Evolutionary conservation across 2,888 invertebrate species (phyloP).

Genomic region (Synanthedon tipuliformis): DNA sequence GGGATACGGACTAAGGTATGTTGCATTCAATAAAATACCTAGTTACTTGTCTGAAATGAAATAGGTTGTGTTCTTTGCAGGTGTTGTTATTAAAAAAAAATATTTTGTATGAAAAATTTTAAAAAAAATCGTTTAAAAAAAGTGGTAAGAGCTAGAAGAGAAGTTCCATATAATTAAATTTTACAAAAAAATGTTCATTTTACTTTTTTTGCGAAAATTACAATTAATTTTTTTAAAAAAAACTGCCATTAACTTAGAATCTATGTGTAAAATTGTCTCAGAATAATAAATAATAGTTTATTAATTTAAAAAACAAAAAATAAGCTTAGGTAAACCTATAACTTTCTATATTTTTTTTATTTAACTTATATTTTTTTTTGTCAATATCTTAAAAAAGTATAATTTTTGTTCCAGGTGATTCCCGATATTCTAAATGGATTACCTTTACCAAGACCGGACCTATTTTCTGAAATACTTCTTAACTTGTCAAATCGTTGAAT

Average conservation of each 20-base stretch:
- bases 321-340: too few relatives aligned
- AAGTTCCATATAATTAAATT: neutral
- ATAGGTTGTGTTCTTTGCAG: constrained; percentile 19
- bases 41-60: neutral
- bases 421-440: constrained; percentile 48
- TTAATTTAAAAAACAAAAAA: too few relatives aligned
- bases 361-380: too few relatives aligned
- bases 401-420: constrained; percentile 20
- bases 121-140: too few relatives aligned
- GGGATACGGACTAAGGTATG: constrained; percentile 50
- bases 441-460: constrained; percentile 31
- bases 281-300: too few relatives aligned
- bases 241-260: too few relatives aligned
- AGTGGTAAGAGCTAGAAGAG: too few relatives aligned
- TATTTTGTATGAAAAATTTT: neutral
- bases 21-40: neutral
- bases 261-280: too few relatives aligned
- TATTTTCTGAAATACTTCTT: constrained; percentile 35
- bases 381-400: too few relatives aligned
- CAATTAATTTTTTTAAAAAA: too few relatives aligned
- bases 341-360: too few relatives aligned
- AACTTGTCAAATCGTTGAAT: constrained; percentile 1
- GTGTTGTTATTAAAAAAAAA: neutral
- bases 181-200: neutral
- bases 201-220: too few relatives aligned